Conservation (phyloP, 2,888 invertebrate species). For the Buathra laborator region DNA sequence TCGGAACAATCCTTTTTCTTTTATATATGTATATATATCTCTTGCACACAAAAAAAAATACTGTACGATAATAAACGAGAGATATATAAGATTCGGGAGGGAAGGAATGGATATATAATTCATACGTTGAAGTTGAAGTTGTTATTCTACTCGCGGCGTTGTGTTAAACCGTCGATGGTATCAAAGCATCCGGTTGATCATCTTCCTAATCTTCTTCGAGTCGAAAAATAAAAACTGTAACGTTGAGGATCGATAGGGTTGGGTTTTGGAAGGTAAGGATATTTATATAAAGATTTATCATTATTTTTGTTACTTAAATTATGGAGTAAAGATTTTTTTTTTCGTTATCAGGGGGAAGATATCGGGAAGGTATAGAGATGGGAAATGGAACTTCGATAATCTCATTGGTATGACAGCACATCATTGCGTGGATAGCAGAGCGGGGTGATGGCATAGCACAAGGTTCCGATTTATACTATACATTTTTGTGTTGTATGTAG, state of each 20-base stretch:
- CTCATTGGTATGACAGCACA: conserved; percentile 85
- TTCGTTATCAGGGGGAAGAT: conserved; percentile 58
- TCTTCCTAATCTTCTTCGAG: conserved; percentile 28
- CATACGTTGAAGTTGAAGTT: not conserved
- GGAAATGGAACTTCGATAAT: conserved; percentile 70
- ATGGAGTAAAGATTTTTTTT: conserved; percentile 49
- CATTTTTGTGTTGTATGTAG: conserved; percentile 44
- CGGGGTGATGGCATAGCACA: conserved; percentile 83
- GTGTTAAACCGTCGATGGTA: conserved; percentile 13
- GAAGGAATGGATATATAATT: conserved; percentile 13
- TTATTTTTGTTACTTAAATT: conserved; percentile 29
- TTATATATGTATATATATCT: conserved; percentile 46
- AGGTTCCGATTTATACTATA: conserved; percentile 76
- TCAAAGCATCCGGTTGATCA: conserved; percentile 2
- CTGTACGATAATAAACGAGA: conserved; percentile 13
- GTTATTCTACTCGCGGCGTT: conserved; percentile 11
- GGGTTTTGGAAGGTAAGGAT: conserved; percentile 55
- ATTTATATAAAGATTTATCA: conserved; percentile 53
- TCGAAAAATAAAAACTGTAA: conserved; percentile 21
- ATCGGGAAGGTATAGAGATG: conserved; percentile 64
- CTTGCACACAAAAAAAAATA: conserved; percentile 50
- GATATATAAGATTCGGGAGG: conserved; percentile 58
- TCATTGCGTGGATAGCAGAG: conserved; percentile 84
- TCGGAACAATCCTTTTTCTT: conserved; percentile 51
- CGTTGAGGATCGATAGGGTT: conserved; percentile 11